Percentiles rank a stretch among this genome's conserved stretches.
phyloP scores from a whole-genome alignment of 2,113 vertebrate genomes.

The Chauna torquata region DNA sequence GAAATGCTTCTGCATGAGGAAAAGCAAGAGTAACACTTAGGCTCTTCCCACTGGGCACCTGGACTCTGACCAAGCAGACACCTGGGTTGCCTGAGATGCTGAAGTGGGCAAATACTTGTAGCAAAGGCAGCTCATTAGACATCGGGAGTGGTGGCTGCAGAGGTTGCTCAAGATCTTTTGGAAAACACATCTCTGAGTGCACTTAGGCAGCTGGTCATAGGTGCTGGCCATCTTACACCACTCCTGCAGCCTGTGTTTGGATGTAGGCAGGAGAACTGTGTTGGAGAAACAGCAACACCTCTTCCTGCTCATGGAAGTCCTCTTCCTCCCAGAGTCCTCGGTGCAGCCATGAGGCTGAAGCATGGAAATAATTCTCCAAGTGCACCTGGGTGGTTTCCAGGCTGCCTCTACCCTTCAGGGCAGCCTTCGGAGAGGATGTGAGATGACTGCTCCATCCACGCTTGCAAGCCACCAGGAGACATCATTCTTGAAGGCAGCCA shows the following conservation, averaged over 20 bases:
- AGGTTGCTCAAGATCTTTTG: not conserved
- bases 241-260: not conserved
- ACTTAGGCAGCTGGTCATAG: not conserved
- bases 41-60: not conserved
- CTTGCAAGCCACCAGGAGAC: not conserved
- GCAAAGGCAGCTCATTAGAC: not conserved
- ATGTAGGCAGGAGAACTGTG: not conserved
- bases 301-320: not conserved
- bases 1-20: not conserved
- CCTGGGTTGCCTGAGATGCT: not conserved
- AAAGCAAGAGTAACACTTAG: not conserved
- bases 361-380: not conserved
- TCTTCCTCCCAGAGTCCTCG: not conserved
- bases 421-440: not conserved
- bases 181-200: not conserved
- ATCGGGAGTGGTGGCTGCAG: not conserved
- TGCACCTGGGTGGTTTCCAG: not conserved
- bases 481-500: not conserved
- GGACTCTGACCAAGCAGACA: not conserved
- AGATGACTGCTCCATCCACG: not conserved
- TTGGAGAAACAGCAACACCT: not conserved
- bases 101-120: not conserved
- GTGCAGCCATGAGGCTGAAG: not conserved
- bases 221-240: not conserved
- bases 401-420: not conserved